phyloP scores from a whole-genome alignment of 2,113 vertebrate species.

The Macaca mulatta region DNA sequence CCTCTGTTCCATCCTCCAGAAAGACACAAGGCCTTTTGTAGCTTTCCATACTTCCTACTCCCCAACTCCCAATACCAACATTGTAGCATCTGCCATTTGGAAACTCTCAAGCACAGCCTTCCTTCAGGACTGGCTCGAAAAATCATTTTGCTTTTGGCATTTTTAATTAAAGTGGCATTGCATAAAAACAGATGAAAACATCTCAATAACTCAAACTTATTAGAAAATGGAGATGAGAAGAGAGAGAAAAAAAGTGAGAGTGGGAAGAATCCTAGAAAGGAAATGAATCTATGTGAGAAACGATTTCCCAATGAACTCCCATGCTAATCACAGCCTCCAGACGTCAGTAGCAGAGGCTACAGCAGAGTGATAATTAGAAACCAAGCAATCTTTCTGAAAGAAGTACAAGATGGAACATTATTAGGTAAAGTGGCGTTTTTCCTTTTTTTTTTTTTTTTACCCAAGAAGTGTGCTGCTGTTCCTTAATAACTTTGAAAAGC shows the following conservation, averaged over 20 bases:
- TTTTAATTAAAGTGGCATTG: conserved; percentile 49
- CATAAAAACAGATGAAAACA: not conserved
- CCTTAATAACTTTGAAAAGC: conserved; percentile 11
- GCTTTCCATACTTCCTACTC: not conserved
- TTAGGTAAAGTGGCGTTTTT: not conserved
- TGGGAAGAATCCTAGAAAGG: conserved; percentile 38
- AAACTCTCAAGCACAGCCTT: not conserved
- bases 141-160: conserved; percentile 39
- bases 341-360: conserved; percentile 39
- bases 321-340: conserved; percentile 50
- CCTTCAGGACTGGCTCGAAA: not conserved
- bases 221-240: conserved; percentile 37
- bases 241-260: not conserved
- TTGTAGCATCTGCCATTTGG: not conserved
- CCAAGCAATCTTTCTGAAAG: conserved; percentile 27
- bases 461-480: not conserved
- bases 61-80: not conserved
- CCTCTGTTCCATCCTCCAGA: not conserved
- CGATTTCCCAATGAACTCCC: conserved; percentile 17
- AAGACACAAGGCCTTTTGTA: not conserved
- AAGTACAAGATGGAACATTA: conserved; percentile 22
- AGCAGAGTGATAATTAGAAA: conserved; percentile 48
- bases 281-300: conserved; percentile 57
- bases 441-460: not conserved
- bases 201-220: conserved; percentile 15